Evolutionary conservation across 2,113 vertebrate species (phyloP).

Genomic region (Uria lomvia): DNA sequence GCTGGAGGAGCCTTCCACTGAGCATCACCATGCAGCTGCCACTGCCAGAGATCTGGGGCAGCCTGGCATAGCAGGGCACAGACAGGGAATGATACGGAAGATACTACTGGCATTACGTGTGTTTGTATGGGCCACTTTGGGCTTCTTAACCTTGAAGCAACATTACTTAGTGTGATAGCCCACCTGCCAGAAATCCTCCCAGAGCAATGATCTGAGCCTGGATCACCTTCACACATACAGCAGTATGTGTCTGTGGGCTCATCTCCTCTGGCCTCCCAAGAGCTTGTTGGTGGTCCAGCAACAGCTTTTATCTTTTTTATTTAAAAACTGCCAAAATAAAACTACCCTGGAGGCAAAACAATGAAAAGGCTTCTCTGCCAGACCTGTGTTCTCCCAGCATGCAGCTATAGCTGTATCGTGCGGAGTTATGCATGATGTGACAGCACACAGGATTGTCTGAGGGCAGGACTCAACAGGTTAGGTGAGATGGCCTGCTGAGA

Average conservation of each 20-base stretch:
- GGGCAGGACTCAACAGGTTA: not conserved
- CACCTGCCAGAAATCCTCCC: not conserved
- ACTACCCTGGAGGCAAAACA: not conserved
- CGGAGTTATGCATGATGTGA: accelerated
- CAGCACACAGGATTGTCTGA: not conserved
- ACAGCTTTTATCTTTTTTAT: not conserved
- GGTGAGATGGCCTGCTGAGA: not conserved
- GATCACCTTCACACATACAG: not conserved
- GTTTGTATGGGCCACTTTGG: not conserved
- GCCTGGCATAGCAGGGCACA: not conserved
- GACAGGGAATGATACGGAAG: not conserved
- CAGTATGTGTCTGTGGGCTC: not conserved
- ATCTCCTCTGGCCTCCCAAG: not conserved
- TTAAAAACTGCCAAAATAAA: not conserved
- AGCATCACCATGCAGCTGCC: not conserved
- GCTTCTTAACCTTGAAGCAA: not conserved
- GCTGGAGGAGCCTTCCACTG: not conserved
- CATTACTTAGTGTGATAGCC: not conserved
- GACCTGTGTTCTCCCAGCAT: not conserved
- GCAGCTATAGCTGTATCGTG: not conserved
- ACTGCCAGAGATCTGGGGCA: not conserved
- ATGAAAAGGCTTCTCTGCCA: not conserved
- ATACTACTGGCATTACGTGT: not conserved
- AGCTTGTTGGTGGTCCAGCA: not conserved
- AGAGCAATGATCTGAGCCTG: not conserved